phyloP scores from a whole-genome alignment of 2,797 vertebrate genomes.

The Alcedo atthis region DNA sequence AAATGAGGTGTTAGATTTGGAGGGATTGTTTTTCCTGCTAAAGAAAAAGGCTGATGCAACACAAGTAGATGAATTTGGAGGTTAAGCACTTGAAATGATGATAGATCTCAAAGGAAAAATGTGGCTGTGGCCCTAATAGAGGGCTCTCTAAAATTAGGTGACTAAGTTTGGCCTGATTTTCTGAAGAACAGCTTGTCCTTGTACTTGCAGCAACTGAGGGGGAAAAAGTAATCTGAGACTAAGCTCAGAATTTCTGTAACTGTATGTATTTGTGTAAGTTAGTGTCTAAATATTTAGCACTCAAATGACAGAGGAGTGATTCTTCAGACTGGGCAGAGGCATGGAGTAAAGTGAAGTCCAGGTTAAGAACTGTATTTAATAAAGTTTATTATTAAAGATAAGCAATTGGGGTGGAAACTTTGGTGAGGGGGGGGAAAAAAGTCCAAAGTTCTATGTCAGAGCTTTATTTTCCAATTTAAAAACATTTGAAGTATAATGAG shows the following conservation, averaged over 20 bases:
- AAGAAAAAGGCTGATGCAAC: background rate
- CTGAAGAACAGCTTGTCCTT: background rate
- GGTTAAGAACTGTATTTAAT: background rate
- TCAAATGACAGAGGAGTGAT: background rate
- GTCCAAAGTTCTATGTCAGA: background rate
- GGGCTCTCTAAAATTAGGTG: constrained; percentile 38
- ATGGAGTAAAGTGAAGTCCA: background rate
- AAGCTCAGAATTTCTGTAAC: background rate
- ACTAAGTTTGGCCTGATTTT: constrained; percentile 33
- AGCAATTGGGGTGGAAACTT: background rate
- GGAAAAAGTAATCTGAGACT: background rate
- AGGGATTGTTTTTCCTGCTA: background rate
- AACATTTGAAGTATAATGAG: background rate
- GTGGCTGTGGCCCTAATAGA: background rate
- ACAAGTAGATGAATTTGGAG: background rate
- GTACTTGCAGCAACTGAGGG: background rate
- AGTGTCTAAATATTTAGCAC: background rate
- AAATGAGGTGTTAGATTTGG: background rate
- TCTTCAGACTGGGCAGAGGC: background rate
- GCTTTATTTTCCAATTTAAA: background rate
- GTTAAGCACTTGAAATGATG: background rate
- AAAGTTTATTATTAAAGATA: background rate
- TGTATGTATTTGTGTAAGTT: background rate
- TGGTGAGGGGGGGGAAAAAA: background rate
- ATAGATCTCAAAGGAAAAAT: background rate